Conservation (phyloP, 2,888 invertebrate species). For the Diaperis boleti region DNA sequence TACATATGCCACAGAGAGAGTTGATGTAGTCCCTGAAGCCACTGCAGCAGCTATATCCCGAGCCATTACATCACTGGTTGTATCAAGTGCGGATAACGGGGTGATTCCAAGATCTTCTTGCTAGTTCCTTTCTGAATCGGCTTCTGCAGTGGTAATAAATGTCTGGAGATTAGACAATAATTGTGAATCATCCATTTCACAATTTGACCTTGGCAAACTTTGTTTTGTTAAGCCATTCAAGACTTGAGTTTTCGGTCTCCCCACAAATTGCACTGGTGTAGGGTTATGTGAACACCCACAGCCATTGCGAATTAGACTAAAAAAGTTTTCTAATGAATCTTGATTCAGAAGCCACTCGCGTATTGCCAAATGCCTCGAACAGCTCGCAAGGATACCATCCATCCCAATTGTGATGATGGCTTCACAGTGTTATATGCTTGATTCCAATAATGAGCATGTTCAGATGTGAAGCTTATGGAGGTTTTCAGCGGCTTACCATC, state of each 20-base stretch:
- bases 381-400: conserved; percentile 33
- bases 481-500: conserved; percentile 39
- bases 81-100: conserved; percentile 1
- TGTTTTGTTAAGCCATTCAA: conserved; percentile 39
- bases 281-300: conserved; percentile 47
- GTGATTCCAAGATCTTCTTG: conserved; percentile 25
- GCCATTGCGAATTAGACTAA: conserved; percentile 40
- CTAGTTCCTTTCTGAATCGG: too few relatives aligned
- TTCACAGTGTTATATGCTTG: too few relatives aligned
- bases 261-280: conserved; percentile 42
- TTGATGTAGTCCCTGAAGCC: too few relatives aligned
- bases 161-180: too few relatives aligned
- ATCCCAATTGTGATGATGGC: conserved; percentile 42
- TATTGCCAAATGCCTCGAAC: conserved; percentile 34
- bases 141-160: too few relatives aligned
- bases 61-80: too few relatives aligned
- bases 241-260: conserved; percentile 43
- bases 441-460: too few relatives aligned
- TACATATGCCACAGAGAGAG: conserved; percentile 18
- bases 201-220: conserved; percentile 29
- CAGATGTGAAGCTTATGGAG: neutral
- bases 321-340: conserved; percentile 46
- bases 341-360: conserved; percentile 44
- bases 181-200: too few relatives aligned
- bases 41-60: conserved; percentile 6